Evolutionary conservation across 37 sponge, comb jelly and placozoan species (phyloP).

Genomic region (Lycopodina hypogea): DNA sequence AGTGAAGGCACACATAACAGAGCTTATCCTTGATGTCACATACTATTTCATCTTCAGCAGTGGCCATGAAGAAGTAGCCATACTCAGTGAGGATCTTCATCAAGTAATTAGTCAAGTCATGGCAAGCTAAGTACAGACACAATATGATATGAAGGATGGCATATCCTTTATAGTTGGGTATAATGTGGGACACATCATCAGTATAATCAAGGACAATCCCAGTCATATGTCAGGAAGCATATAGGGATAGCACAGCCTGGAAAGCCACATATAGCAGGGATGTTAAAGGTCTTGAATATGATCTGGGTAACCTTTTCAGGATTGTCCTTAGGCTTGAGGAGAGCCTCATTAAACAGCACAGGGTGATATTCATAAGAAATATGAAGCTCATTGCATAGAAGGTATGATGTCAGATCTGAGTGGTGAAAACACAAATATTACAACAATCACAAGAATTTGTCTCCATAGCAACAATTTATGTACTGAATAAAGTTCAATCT

Average conservation of each 20-base stretch:
- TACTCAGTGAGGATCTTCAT: conserved; percentile 95
- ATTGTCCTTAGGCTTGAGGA: conserved; percentile 99
- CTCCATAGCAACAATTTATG: no score
- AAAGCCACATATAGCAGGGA: conserved; percentile 97
- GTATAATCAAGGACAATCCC: conserved; percentile 98
- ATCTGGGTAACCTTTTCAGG: conserved; percentile 99
- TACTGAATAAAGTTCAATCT: no score
- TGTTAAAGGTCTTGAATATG: conserved; percentile 99
- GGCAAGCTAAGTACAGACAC: conserved; percentile 89
- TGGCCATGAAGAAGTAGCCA: conserved; percentile 94
- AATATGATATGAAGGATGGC: conserved; percentile 97
- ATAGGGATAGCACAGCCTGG: conserved; percentile 97
- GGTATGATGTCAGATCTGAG: conserved; percentile 98
- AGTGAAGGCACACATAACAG: conserved; percentile 94
- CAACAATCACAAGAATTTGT: not conserved
- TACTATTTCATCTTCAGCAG: conserved; percentile 95
- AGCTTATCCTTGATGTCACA: conserved; percentile 99
- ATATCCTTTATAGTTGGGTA: conserved; percentile 98
- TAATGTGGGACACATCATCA: conserved; percentile 96
- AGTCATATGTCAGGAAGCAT: conserved; percentile 97
- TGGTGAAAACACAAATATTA: not conserved
- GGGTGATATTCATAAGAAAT: conserved; percentile 98
- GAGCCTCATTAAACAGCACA: conserved; percentile 96
- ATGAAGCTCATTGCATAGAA: conserved; percentile 98
- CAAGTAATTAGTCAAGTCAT: conserved; percentile 96